Percentiles rank a stretch among this genome's conserved stretches.
phyloP scores from a whole-genome alignment of 2,797 vertebrate species.

The Caiman crocodilus region DNA sequence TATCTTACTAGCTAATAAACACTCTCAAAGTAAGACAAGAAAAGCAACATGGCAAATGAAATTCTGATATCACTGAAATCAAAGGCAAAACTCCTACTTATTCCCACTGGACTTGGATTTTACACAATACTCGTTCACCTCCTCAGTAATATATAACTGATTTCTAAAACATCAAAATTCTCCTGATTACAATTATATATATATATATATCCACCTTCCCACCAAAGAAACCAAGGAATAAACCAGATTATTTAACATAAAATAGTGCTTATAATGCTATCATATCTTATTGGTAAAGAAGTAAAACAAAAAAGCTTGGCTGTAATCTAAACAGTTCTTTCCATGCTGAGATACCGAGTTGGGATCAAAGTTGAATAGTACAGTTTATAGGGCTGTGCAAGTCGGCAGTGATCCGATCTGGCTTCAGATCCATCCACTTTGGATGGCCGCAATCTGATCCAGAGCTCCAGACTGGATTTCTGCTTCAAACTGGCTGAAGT shows the following conservation, averaged over 20 bases:
- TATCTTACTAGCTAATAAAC: background rate
- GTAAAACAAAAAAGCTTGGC: background rate
- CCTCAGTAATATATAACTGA: background rate
- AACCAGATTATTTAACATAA: background rate
- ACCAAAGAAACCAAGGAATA: background rate
- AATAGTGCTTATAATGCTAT: background rate
- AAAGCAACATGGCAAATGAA: background rate
- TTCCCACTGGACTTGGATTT: background rate
- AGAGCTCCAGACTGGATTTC: no score
- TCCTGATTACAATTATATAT: background rate
- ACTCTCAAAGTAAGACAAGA: background rate
- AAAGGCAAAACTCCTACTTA: background rate
- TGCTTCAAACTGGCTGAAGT: no score
- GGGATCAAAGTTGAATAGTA: background rate
- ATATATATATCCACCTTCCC: background rate
- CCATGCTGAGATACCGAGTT: background rate
- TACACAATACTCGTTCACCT: background rate
- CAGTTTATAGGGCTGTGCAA: no score
- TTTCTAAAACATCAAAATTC: background rate
- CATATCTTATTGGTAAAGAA: background rate
- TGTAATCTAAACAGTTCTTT: background rate
- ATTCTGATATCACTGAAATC: background rate
- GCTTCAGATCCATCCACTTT: no score
- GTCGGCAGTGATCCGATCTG: no score
- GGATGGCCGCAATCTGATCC: no score